Percentiles rank a stretch among this genome's conserved stretches.
Evolutionary conservation across 2,888 invertebrate species (phyloP).

Genomic region (Trypoxylon attenuatum): DNA sequence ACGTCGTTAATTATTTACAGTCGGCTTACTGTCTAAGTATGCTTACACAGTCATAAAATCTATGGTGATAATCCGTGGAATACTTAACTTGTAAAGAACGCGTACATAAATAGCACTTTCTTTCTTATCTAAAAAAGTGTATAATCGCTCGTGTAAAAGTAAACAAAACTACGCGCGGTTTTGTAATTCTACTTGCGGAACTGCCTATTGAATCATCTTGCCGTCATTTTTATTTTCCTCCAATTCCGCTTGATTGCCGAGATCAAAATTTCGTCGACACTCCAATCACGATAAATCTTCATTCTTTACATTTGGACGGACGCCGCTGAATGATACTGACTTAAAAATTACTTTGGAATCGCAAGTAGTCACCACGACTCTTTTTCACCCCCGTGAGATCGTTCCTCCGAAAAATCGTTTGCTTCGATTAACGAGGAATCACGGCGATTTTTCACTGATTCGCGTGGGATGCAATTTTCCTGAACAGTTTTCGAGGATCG

Average conservation of each 20-base stretch:
- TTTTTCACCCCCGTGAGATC: not conserved
- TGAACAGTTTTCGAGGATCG: no score
- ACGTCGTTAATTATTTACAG: constrained; percentile 50
- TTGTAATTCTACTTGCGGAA: no score
- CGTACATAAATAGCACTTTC: constrained; percentile 47
- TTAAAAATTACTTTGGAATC: constrained; percentile 27
- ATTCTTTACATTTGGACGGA: constrained; percentile 46
- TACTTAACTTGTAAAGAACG: constrained; percentile 38
- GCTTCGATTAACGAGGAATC: no score
- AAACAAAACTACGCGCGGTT: constrained; percentile 35
- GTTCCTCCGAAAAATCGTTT: constrained; percentile 8
- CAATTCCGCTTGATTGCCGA: constrained; percentile 23
- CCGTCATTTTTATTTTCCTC: not conserved
- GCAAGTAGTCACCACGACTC: constrained; percentile 6
- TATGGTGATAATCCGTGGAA: constrained; percentile 36
- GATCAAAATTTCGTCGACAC: not conserved
- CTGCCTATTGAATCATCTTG: constrained; percentile 13
- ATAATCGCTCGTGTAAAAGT: constrained; percentile 38
- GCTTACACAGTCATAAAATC: constrained; percentile 44
- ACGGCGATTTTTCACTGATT: no score
- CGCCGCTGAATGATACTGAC: constrained; percentile 37
- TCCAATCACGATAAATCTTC: constrained; percentile 12
- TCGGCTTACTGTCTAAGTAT: constrained; percentile 43
- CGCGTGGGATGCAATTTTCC: not conserved
- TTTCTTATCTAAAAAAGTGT: constrained; percentile 36